A percentile compares a stretch with the other conserved stretches of the same genome.
Conservation (phyloP, 92 coral and sea anemone genomes). For the Epizoanthus rinbou region DNA sequence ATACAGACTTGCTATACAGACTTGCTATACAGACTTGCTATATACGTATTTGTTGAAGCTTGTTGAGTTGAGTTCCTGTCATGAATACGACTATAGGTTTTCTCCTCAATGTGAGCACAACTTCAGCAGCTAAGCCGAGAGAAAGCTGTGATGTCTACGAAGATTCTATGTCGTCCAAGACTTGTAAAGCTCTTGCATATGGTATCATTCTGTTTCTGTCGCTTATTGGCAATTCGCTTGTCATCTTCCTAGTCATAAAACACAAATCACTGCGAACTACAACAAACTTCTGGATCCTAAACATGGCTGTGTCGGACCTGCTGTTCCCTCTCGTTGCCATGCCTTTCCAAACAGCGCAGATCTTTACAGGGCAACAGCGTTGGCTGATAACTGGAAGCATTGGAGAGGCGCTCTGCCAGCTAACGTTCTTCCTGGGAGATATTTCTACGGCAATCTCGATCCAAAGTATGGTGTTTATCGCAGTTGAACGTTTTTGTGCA, state of each 20-base stretch:
- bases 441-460: slow-evolving; percentile 28
- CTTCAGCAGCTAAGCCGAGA: too few species aligned
- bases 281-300: slow-evolving; percentile 19
- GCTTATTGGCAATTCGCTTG: slow-evolving; percentile 2
- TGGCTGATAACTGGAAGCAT: slow-evolving; percentile 3
- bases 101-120: too few species aligned
- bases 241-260: slow-evolving; percentile 1
- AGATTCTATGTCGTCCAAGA: not conserved
- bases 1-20: too few species aligned
- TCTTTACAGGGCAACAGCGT: slow-evolving; percentile 10
- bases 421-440: slow-evolving; percentile 15
- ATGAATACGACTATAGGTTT: too few species aligned
- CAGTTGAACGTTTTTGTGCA: slow-evolving; percentile 25
- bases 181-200: not conserved
- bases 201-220: not conserved
- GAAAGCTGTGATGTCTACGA: slow-evolving; percentile 1
- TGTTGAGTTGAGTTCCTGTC: too few species aligned
- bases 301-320: slow-evolving; percentile 37
- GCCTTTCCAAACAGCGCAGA: slow-evolving; percentile 21
- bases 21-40: too few species aligned
- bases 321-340: slow-evolving; percentile 13
- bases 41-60: too few species aligned
- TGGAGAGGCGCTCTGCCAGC: not conserved
- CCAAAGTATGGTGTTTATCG: slow-evolving; percentile 16
- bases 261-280: slow-evolving; percentile 12